Conservation (phyloP, 2,797 vertebrate genomes). For the Odontamblyopus rebecca region DNA sequence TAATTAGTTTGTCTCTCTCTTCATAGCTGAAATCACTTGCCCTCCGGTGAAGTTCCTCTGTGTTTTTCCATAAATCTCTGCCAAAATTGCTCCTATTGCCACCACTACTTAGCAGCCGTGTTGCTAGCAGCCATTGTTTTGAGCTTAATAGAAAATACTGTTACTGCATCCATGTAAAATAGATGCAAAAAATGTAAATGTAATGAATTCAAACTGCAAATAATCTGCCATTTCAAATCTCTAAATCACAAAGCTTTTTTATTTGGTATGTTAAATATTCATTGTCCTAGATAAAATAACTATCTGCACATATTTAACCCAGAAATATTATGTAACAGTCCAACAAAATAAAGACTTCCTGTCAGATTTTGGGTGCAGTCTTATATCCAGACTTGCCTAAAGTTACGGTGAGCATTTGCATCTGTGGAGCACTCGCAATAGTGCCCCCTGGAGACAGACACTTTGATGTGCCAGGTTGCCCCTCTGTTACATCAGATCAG, state of each 20-base stretch:
- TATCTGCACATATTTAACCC: background rate
- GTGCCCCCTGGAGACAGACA: constrained; percentile 23
- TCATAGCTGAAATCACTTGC: background rate
- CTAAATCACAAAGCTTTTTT: background rate
- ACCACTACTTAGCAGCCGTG: background rate
- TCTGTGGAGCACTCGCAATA: constrained; percentile 28
- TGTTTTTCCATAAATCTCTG: background rate
- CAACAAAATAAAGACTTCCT: constrained; percentile 4
- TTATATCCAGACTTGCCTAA: constrained; percentile 23
- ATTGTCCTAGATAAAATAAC: no score
- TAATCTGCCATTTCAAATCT: background rate
- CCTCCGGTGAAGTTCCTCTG: background rate
- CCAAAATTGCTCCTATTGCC: background rate
- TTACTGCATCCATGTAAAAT: background rate
- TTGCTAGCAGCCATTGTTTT: background rate
- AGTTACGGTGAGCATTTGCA: constrained; percentile 45
- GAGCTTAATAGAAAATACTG: background rate
- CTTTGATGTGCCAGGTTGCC: constrained; percentile 68
- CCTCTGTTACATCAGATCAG: constrained; percentile 63
- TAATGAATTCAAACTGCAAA: background rate
- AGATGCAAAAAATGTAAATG: background rate
- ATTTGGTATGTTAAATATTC: background rate
- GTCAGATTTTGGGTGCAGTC: background rate
- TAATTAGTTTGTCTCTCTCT: background rate
- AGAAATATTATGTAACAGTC: background rate